Evolutionary conservation across 1,140 invertebrate genomes (phyloP), one percentile per base, ranked within the genome.

Genomic region (Globodera ellingtonae): DNA sequence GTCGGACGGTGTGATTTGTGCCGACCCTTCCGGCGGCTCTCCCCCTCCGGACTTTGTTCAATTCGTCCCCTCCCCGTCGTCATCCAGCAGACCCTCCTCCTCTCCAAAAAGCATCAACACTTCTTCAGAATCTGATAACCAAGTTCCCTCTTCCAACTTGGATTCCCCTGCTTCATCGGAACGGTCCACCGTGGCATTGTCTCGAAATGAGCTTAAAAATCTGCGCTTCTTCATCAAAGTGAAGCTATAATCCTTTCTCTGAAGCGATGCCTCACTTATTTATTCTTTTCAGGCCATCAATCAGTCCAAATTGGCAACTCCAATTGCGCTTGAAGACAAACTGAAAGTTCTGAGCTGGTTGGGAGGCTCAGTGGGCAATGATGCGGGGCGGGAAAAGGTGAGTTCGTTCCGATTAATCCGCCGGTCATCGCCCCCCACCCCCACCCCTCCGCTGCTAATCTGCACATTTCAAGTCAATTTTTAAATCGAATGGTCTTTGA

Each of bases 211-310:
- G 6, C 44, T 4, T 4, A 77, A 65, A 18, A 67, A 77, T 47
- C 62, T 77, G 13, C 62, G 69, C n/a, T 48, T 62, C n/a, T 77
- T 77, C 50, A 50, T 77, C 47, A 24, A 77, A 8, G 75, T 77
- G 50, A 62, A 15, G 15, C 21, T 35, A 15, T 69, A 6, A 15
- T 44, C 46, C 44, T 76, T n/a, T 13, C 9, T 6, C 9, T 67
- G 21, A n/a, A n/a, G 18, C 44, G 5, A 15, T 48, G 24, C 24
- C 24, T 24, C 24, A 24, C 24, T 24, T 24, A 24, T 24, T 24
- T 24, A 10, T 50, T 18, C 48, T 6, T 69, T 77, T 47, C 35
- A 77, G 75, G 75, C 75, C 18, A 77, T 77, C 9, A 59, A 67
- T 15, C n/a, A 77, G 50, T 69, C 65, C 9, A 77, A 69, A 67